Evolutionary conservation across 1,140 invertebrate genomes (phyloP), one percentile per base, ranked within the genome.

Genomic region (Uloborus diversus): DNA sequence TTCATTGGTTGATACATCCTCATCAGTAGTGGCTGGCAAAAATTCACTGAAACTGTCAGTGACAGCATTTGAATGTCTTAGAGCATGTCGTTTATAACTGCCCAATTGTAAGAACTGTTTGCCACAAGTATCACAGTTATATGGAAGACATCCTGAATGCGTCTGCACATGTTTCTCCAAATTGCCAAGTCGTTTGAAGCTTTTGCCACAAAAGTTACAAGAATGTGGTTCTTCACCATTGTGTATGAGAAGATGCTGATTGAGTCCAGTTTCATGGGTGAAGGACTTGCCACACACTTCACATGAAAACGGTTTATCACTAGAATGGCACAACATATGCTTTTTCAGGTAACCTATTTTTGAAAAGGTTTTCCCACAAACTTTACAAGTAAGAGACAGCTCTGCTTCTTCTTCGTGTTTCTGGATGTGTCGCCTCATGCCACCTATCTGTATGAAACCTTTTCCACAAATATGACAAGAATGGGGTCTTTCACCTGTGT

Each of bases 321-420:
- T 93, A 1, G 93, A 94, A 84, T 95, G 94, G 49, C 94, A 94
- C 20, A 93, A 89, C 17, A 94, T 90, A 85, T 96, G 94, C 80
- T 9, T 87, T 59, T 82, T 84, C 1, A 88, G 65, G 0, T 86
- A 87, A 0, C 86, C 85, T 14, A 85, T 83, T 37, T 87, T 87
- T 73, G 87, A 87, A 84, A 91, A 91, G 2, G 87, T 87, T 81
- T 89, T 89, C 75, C 86, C 87, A 83, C 91, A 92, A 14, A 88
- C 82, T 25, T 85, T 84, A 83, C 91, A 91, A 62, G 88, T 85
- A 83, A 89, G 90, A 53, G 64, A 61, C 4, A 68, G 11, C 9
- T 57, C 14, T 53, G 80, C 0, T 33, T 68, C 64, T 25, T 79
- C 75, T 57, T 68, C 65, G 33, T 79, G 76, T n/a, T 69, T 68